Base-by-base conservation (phyloP, 2,888 invertebrate species). In the Timema cristinae region DNA sequence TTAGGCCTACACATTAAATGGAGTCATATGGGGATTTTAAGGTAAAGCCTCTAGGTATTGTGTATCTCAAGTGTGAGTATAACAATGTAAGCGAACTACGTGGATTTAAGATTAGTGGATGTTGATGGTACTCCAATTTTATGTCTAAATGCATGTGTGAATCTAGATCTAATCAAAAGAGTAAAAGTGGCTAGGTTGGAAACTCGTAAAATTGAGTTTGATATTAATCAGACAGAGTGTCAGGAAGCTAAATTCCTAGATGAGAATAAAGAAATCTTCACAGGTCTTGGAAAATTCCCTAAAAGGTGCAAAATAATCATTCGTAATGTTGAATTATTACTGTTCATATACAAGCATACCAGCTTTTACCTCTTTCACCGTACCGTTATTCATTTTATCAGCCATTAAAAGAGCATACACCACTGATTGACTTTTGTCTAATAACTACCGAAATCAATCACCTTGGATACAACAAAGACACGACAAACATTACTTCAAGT, bases 31-130 rank as follows among this genome's bases (percentile, higher is more conserved):
- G 47, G 0, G 63, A 48, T 13, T 63, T 63, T 63, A 63, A 63
- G n/a, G 47, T 32, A 4, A 63, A 13, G n/a, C 63, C 63, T 47
- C 10, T 32, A 9, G 63, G 47, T 11, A 63, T 63, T 63, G 63
- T 63, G 7, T 47, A 63, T n/a, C 47, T 63, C 47, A 32, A 7
- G 13, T 63, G 63, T 63, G 63, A 63, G 13, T 10, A 47, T 13
- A 63, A 63, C 9, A 32, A 63, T 8, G 47, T 63, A 47, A 47
- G 63, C 4, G 48, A 16, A 63, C 10, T 63, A 63, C 47, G 16
- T 63, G 32, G 63, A 63, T 16, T 63, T 63, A 11, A 47, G 63
- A 13, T 11, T 63, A 47, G 63, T 48, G 48, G 63, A 63, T 47
- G 9, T 48, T 32, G 47, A 63, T 5, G 48, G 63, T 48, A 63